These are phyloP conservation scores for Onychomys leucogaster DNA, from an alignment of 2,797 vertebrate species.

Conservation along the genomic window DNA sequence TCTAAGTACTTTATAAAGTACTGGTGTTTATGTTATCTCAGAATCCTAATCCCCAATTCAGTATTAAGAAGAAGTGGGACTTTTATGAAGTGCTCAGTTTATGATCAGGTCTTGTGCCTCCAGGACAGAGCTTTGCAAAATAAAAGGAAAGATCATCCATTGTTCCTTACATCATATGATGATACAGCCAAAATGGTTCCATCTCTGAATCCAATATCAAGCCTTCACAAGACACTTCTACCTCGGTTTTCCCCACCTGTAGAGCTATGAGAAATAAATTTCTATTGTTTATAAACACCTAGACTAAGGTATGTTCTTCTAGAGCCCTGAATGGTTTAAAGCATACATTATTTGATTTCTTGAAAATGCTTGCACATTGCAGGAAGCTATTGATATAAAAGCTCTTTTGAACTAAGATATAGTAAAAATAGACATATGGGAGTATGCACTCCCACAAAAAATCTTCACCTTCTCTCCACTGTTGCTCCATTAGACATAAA, in stretches of 20 bases:
- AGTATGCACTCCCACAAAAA: not conserved
- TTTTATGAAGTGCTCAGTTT: not conserved
- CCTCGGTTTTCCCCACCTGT: not conserved
- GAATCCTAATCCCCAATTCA: not conserved
- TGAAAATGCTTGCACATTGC: not conserved
- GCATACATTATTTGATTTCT: not conserved
- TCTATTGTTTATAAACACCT: not conserved
- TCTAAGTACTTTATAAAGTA: not conserved
- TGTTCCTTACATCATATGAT: not conserved
- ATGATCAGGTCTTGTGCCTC: not conserved
- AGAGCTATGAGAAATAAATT: not conserved
- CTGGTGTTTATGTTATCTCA: not conserved
- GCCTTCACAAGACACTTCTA: not conserved
- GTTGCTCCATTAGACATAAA: not conserved
- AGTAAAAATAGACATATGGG: not conserved
- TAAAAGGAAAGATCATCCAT: not conserved
- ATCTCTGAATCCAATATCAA: not conserved
- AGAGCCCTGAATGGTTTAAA: not conserved
- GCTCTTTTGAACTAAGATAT: not conserved
- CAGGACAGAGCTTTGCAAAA: not conserved
- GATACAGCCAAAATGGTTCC: not conserved
- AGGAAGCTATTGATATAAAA: not conserved
- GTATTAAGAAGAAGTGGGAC: not conserved
- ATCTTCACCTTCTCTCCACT: not conserved
- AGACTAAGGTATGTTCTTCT: not conserved